Conservation (phyloP, 2,113 vertebrate species). For the Pao palembangensis region DNA sequence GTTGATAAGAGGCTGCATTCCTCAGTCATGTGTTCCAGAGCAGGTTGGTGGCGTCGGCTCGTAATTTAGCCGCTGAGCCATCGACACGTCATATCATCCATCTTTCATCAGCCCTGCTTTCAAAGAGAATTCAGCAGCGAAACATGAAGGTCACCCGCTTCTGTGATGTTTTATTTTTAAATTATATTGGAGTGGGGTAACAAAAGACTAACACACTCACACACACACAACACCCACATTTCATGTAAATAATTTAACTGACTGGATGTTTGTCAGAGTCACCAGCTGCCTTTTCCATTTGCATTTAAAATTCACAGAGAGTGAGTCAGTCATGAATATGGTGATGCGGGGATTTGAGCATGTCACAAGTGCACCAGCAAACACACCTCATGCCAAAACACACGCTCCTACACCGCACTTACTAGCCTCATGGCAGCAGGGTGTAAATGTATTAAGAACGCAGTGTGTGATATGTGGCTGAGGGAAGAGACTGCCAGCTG, state of each 20-base stretch:
- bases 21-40: slow-evolving; percentile 39
- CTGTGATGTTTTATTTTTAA: background rate
- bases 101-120: slow-evolving; percentile 50
- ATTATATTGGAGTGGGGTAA: background rate
- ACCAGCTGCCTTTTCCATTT: slow-evolving; percentile 44
- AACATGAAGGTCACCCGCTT: background rate
- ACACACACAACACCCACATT: slow-evolving; percentile 4
- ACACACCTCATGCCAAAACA: slow-evolving; percentile 27
- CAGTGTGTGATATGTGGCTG: slow-evolving; percentile 50
- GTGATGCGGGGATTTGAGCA: slow-evolving; percentile 9
- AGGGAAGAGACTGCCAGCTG: slow-evolving; percentile 48
- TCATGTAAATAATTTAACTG: slow-evolving; percentile 12
- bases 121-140: background rate
- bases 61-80: slow-evolving; percentile 49
- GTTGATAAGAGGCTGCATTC: slow-evolving; percentile 44
- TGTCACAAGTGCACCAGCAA: slow-evolving; percentile 12
- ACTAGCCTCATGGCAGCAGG: slow-evolving; percentile 44
- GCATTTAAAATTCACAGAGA: slow-evolving; percentile 51
- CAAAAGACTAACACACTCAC: background rate
- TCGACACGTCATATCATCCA: slow-evolving; percentile 61
- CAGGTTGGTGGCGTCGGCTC: slow-evolving; percentile 44
- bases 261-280: slow-evolving; percentile 19
- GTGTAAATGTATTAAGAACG: slow-evolving; percentile 56
- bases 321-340: slow-evolving; percentile 33
- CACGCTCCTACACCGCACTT: background rate